Percentiles rank a stretch among this genome's conserved stretches.
Conservation (phyloP, 2,888 invertebrate species). For the Eilema sororculum region DNA sequence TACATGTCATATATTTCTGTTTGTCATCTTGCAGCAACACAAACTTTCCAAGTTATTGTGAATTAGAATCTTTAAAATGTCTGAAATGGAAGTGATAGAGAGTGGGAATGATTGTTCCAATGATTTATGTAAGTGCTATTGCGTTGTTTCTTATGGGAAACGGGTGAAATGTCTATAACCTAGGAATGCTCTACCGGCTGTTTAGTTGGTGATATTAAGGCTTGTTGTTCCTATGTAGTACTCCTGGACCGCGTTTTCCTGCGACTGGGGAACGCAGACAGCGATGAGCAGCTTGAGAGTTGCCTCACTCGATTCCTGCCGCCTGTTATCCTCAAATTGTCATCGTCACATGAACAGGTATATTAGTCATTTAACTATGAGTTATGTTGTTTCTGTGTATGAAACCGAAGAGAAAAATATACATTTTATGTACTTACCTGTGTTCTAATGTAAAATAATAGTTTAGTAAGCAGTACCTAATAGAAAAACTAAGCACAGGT, state of each 20-base stretch:
- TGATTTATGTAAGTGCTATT: conserved; percentile 74
- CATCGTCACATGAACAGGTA: conserved; percentile 95
- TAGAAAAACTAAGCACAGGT: too few species aligned
- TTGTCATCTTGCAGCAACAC: conserved; percentile 52
- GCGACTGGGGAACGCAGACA: conserved; percentile 95
- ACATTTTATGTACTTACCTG: too few species aligned
- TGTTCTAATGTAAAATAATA: too few species aligned
- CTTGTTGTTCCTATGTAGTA: conserved; percentile 83
- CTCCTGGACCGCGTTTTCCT: conserved; percentile 96
- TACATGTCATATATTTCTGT: conserved; percentile 62
- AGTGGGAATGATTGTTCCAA: conserved; percentile 76
- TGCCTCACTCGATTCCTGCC: conserved; percentile 93
- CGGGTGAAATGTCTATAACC: conserved; percentile 10
- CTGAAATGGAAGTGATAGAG: conserved; percentile 82
- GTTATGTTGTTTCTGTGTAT: background rate
- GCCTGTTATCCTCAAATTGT: conserved; percentile 96
- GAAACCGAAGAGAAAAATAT: background rate
- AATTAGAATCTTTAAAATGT: conserved; percentile 65
- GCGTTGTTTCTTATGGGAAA: background rate
- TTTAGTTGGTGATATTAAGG: conserved; percentile 35
- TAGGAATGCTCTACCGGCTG: conserved; percentile 49
- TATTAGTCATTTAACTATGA: conserved; percentile 7
- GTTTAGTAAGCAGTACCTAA: too few species aligned
- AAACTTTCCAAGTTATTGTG: conserved; percentile 51
- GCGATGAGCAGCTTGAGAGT: conserved; percentile 95